A percentile compares a stretch with the other conserved stretches of the same genome.
These are phyloP conservation scores for Drosophila paulistorum DNA, from an alignment of 1,140 invertebrate genomes.

Conservation along the genomic window DNA sequence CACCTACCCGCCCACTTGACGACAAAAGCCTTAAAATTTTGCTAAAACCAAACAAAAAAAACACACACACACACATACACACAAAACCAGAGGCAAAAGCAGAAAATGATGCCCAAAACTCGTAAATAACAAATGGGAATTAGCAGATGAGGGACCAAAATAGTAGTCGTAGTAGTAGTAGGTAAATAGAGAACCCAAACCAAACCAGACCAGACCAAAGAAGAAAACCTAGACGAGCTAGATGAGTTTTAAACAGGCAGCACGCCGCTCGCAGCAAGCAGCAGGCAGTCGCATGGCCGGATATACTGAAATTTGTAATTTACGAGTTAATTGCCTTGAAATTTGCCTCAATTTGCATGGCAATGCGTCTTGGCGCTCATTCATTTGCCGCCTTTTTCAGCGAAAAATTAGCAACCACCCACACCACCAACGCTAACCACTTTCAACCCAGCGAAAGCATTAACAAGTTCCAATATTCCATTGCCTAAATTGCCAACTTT, in stretches of 20 bases:
- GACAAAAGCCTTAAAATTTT: conserved; percentile 67
- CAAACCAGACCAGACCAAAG: neutral
- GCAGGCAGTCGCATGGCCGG: no score
- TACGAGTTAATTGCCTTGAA: conserved; percentile 4
- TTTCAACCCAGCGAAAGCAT: no score
- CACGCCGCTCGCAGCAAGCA: no score
- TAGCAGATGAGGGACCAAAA: neutral
- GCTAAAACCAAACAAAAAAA: conserved; percentile 29
- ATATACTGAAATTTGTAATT: conserved; percentile 3
- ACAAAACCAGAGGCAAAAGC: conserved; percentile 16
- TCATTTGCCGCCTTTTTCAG: neutral
- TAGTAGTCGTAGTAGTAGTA: no score
- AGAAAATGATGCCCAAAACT: conserved; percentile 26
- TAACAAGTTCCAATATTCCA: no score
- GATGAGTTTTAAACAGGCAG: neutral
- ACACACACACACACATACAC: no score
- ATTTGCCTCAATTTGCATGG: conserved; percentile 3
- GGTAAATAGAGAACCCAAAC: no score
- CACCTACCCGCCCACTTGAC: conserved; percentile 41
- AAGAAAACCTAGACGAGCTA: neutral
- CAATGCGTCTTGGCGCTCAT: neutral
- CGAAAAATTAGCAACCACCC: no score
- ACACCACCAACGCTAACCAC: no score
- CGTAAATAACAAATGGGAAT: conserved; percentile 13
- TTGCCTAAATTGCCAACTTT: no score